Conservation (phyloP, 1,140 invertebrate genomes). For the Tetramorium parvispinum region DNA sequence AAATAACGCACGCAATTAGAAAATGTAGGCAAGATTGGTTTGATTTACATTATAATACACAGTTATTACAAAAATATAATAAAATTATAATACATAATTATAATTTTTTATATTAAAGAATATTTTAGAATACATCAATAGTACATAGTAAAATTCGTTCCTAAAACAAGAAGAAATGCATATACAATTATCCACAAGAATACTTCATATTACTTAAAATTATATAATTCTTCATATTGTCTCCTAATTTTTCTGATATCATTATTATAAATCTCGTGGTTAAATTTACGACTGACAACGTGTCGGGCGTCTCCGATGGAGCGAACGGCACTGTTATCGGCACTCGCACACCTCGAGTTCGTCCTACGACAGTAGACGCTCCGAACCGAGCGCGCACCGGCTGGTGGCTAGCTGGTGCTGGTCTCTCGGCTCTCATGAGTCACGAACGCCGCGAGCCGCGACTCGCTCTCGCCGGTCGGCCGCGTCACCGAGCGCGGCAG, state of each 20-base stretch:
- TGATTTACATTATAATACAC: too few relatives aligned
- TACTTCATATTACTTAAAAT: not conserved
- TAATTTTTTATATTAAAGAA: not conserved
- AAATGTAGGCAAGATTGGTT: too few relatives aligned
- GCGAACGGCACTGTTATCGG: constrained; percentile 53
- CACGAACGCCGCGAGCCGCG: constrained; percentile 31
- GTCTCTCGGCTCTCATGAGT: constrained; percentile 30
- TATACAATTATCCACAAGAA: not conserved
- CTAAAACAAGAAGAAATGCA: not conserved
- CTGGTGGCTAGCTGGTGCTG: not conserved
- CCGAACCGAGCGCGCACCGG: constrained; percentile 3
- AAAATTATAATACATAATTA: too few relatives aligned
- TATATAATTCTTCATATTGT: not conserved
- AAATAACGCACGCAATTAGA: not conserved
- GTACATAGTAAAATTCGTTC: not conserved
- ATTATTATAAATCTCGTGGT: not conserved
- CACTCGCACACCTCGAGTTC: constrained; percentile 68
- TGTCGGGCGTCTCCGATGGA: not conserved
- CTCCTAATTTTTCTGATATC: not conserved
- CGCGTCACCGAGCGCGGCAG: not conserved
- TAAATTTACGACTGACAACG: not conserved
- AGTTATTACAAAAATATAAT: too few relatives aligned
- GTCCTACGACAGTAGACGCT: constrained; percentile 47
- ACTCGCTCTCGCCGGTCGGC: constrained; percentile 38
- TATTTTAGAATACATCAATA: not conserved